A percentile compares a stretch with the other conserved stretches of the same genome.
phyloP scores from a whole-genome alignment of 2,113 vertebrate genomes.

The Anser brachyrhynchus region DNA sequence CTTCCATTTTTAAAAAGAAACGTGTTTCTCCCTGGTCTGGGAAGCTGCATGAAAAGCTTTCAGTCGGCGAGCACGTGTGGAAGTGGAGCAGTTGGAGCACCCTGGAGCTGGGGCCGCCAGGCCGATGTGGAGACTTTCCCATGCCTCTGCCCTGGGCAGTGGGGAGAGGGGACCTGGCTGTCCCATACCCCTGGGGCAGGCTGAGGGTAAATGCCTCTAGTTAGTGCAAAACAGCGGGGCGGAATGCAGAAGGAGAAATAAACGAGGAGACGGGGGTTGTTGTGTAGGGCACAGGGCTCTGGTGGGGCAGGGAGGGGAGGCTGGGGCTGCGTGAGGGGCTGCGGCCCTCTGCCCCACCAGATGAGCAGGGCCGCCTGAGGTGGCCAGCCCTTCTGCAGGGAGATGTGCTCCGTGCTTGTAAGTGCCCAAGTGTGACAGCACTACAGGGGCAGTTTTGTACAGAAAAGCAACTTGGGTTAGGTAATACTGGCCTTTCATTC shows the following conservation, averaged over 20 bases:
- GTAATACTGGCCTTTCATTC: background rate
- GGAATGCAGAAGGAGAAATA: background rate
- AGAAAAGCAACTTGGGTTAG: background rate
- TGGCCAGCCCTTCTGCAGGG: background rate
- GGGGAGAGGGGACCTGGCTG: background rate
- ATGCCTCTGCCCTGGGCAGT: background rate
- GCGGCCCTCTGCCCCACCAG: fast-evolving
- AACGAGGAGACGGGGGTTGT: fast-evolving
- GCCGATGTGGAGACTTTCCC: background rate
- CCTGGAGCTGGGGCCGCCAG: background rate
- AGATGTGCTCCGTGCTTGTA: background rate
- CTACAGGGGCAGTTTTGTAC: background rate
- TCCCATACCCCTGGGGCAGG: background rate
- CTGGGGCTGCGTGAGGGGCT: background rate
- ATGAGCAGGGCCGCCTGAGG: background rate
- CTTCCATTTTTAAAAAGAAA: constrained; percentile 21
- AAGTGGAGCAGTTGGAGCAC: background rate
- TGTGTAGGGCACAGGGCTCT: background rate
- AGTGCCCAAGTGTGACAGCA: background rate
- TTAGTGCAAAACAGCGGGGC: background rate
- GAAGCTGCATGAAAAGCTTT: background rate
- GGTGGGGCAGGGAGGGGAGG: background rate
- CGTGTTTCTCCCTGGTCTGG: background rate
- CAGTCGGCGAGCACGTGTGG: background rate
- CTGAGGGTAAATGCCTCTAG: background rate